Evolutionary conservation across 2,113 vertebrate genomes (phyloP).

Genomic region (Ochotona curzoniae): DNA sequence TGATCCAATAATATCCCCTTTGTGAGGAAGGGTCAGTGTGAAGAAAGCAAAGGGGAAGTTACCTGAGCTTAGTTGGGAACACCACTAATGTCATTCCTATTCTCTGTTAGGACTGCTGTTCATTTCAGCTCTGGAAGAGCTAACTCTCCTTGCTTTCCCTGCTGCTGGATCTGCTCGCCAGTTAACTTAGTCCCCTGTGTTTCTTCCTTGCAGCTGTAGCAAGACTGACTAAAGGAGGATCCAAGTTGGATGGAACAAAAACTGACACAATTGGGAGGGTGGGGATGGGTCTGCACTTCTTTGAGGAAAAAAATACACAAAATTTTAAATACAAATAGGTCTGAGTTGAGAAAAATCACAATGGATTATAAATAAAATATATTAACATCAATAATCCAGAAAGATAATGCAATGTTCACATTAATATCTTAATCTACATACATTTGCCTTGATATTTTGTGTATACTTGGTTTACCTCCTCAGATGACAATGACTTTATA

Average conservation of each 20-base stretch:
- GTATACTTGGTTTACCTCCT: not conserved
- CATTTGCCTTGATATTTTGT: not conserved
- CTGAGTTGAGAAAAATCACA: not conserved
- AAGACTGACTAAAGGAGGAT: not conserved
- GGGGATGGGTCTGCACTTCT: not conserved
- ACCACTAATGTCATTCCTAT: not conserved
- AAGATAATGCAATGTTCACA: not conserved
- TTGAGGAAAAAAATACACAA: not conserved
- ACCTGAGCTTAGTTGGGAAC: not conserved
- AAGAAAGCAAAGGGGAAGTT: not conserved
- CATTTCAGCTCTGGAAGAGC: not conserved
- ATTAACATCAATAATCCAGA: not conserved
- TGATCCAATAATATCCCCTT: not conserved
- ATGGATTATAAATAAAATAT: not conserved
- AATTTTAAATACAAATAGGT: not conserved
- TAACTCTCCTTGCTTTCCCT: not conserved
- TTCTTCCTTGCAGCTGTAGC: not conserved
- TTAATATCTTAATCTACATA: not conserved
- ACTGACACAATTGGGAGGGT: not conserved
- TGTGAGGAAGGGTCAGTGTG: not conserved
- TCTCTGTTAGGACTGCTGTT: not conserved
- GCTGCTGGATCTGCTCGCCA: not conserved
- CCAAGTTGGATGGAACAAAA: not conserved
- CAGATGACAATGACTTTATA: not conserved
- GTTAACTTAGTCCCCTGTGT: constrained; percentile 11